A percentile compares a stretch with the other conserved stretches of the same genome.
These are phyloP conservation scores for Bucco capensis DNA, from an alignment of 2,113 vertebrate species.

Conservation along the genomic window DNA sequence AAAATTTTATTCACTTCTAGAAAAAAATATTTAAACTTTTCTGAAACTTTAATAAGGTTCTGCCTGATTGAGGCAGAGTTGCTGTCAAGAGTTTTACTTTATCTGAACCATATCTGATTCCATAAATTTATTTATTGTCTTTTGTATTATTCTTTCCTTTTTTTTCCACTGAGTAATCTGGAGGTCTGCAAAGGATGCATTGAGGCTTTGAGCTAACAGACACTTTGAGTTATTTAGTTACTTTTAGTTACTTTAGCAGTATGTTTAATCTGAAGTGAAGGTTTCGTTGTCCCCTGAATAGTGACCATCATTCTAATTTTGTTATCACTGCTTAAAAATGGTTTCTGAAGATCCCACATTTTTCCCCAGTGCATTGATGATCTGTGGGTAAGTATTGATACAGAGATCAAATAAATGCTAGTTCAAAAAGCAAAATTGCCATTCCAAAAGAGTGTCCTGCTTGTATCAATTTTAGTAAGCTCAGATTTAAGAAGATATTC, in stretches of 20 bases:
- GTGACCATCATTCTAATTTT: constrained; percentile 46
- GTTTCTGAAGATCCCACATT: neutral
- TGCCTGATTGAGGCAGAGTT: neutral
- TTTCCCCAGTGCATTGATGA: neutral
- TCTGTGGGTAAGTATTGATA: neutral
- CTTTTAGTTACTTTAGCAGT: neutral
- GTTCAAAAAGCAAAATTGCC: neutral
- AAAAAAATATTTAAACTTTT: neutral
- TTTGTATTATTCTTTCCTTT: neutral
- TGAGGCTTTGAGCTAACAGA: neutral
- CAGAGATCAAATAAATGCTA: neutral
- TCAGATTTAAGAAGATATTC: neutral
- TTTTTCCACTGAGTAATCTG: neutral
- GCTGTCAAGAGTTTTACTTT: neutral
- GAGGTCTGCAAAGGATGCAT: neutral
- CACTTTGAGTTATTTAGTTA: neutral
- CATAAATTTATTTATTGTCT: neutral
- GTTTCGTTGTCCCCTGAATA: constrained; percentile 12
- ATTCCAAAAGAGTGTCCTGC: neutral
- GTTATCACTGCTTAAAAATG: constrained; percentile 13
- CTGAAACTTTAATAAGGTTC: neutral
- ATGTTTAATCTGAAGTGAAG: neutral
- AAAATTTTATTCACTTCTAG: neutral
- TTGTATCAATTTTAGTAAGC: neutral
- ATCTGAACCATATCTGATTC: neutral